Conservation (phyloP, 2,797 vertebrate species). For the Anguilla megastoma region DNA sequence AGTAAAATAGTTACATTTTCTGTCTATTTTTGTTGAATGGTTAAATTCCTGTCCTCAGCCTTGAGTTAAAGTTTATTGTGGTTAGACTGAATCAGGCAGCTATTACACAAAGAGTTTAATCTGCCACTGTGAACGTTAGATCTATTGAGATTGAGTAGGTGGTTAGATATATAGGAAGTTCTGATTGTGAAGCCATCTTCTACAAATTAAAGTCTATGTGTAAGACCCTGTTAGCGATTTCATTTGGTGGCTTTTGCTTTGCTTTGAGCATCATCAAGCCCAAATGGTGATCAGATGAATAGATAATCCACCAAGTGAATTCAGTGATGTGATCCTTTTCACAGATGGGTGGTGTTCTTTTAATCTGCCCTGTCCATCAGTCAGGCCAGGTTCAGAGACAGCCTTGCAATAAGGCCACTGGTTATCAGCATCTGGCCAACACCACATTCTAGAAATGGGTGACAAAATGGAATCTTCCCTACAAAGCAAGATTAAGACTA, state of each 20-base stretch:
- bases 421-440: background rate
- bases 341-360: background rate
- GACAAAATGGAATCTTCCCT: background rate
- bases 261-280: background rate
- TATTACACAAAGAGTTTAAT: background rate
- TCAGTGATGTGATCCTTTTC: background rate
- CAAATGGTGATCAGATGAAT: background rate
- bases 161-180: background rate
- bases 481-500: background rate
- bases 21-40: too few relatives aligned
- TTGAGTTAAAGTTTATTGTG: background rate
- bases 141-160: background rate
- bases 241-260: slow-evolving; percentile 2
- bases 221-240: slow-evolving; percentile 1
- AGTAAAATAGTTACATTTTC: too few relatives aligned
- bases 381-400: background rate
- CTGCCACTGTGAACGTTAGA: background rate
- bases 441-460: background rate
- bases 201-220: background rate
- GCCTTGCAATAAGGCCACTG: background rate
- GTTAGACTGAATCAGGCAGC: too few relatives aligned
- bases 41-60: background rate
- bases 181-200: background rate
- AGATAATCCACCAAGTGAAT: background rate
- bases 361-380: slow-evolving; percentile 12